Evolutionary conservation across 2,797 vertebrate species (phyloP), one percentile per base, ranked within the genome.

Genomic region (Scomberomorus guttatus): DNA sequence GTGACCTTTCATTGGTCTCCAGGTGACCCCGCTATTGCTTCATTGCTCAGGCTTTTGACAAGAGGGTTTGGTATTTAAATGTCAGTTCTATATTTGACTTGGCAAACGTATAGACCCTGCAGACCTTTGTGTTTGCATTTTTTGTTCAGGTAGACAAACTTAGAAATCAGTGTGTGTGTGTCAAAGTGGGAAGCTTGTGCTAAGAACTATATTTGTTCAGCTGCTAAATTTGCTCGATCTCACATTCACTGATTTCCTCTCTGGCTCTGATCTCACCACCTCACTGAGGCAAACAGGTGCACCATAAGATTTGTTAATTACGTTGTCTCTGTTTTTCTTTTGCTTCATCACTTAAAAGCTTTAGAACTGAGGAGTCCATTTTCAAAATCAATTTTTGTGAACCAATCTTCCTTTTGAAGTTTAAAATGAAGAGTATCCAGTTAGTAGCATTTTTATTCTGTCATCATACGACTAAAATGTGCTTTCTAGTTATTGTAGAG

Each of bases 41-140:
- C 39, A 39, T 6, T 24, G 15, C 14, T 50, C 71, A 13, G 29
- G 2, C 34, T 17, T 56, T 56, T 48, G 18, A 61, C 44, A 55
- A 14, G 7, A 72, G 57, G 22, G 59, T 37, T 67, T 64, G 48
- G 79, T 82, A 55, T 80, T 72, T 60, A 77, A 79, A 83, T 77
- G 72, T 58, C 37, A 72, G 58, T 22, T 63, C 44, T 63, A 14
- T 69, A 50, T 72, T 73, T 72, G 52, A 52, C 77, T 77, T 72
- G 37, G 69, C 76, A 39, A 4, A n/a, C 1, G 1, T 14, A 5
- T 0, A 11, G 63, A 58, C 22, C 32, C 37, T 64, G 48, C 42
- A 62, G 61, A 75, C 56, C 32, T 58, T 14, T 4, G 34, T 57
- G 37, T 59, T 59, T 70, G 14, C 50, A 10, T 61, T 25, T 44